A percentile compares a stretch with the other conserved stretches of the same genome.
These are phyloP conservation scores for Odontomyia ornata DNA, from an alignment of 2,888 invertebrate species.

Conservation along the genomic window DNA sequence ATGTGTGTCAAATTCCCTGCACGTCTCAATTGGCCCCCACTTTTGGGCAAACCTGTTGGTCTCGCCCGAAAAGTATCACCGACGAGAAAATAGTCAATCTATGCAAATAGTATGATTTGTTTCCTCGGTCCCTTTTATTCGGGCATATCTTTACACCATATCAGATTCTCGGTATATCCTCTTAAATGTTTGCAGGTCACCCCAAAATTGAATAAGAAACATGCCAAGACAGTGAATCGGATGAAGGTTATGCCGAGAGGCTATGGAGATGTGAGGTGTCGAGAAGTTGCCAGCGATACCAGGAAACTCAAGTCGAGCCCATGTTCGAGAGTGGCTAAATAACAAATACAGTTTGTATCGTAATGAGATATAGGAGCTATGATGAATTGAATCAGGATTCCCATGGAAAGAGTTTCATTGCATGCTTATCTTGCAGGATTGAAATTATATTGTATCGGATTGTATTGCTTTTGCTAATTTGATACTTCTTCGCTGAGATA, in stretches of 20 bases:
- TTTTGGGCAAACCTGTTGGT: slow-evolving; percentile 27
- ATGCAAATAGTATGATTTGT: slow-evolving; percentile 43
- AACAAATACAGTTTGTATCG: not conserved
- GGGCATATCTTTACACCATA: slow-evolving; percentile 33
- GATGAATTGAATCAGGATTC: too few species aligned
- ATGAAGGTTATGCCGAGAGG: slow-evolving; percentile 6
- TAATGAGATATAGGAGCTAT: not conserved
- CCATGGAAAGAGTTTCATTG: too few species aligned
- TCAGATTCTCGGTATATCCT: slow-evolving; percentile 40
- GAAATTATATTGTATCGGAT: too few species aligned
- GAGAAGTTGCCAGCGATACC: not conserved
- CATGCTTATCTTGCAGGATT: too few species aligned
- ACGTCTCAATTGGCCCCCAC: slow-evolving; percentile 4
- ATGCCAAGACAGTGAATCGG: slow-evolving; percentile 29
- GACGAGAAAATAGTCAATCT: slow-evolving; percentile 34
- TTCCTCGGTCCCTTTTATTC: slow-evolving; percentile 37
- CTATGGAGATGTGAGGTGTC: not conserved
- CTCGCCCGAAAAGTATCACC: slow-evolving; percentile 1
- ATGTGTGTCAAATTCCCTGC: slow-evolving; percentile 30
- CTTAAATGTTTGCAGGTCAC: slow-evolving; percentile 40
- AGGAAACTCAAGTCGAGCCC: slow-evolving; percentile 5
- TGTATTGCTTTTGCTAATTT: too few species aligned
- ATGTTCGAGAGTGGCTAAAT: not conserved
- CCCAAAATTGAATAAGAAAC: slow-evolving; percentile 42
- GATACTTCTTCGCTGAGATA: too few species aligned